phyloP scores from a whole-genome alignment of 2,888 invertebrate genomes.

The Hirtodrosophila alboralis region DNA sequence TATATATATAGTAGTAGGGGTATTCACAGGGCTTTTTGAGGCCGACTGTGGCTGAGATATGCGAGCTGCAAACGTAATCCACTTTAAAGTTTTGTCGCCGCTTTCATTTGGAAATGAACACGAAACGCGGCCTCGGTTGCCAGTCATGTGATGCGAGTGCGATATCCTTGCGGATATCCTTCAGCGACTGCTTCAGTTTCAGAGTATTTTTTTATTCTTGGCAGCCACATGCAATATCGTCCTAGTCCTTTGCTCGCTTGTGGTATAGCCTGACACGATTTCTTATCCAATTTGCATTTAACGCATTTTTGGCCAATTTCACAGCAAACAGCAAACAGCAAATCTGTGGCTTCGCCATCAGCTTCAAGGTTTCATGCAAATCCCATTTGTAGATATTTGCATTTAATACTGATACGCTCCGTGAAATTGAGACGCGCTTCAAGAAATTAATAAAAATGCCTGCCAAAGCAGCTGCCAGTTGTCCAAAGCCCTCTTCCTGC shows the following conservation, averaged over 20 bases:
- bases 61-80: slow-evolving; percentile 75
- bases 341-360: slow-evolving; percentile 28
- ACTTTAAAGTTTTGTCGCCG: slow-evolving; percentile 79
- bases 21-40: too few relatives aligned
- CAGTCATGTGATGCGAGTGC: slow-evolving; percentile 58
- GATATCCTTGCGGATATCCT: slow-evolving; percentile 76
- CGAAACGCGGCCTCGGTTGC: slow-evolving; percentile 61
- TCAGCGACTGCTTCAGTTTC: slow-evolving; percentile 37
- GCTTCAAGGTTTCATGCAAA: slow-evolving; percentile 36
- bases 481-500: slow-evolving; percentile 1
- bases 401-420: slow-evolving; percentile 73
- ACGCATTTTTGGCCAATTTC: slow-evolving; percentile 74
- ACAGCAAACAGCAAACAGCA: slow-evolving; percentile 29
- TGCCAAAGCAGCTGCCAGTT: slow-evolving; percentile 42
- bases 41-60: slow-evolving; percentile 12
- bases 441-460: slow-evolving; percentile 54
- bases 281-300: slow-evolving; percentile 80
- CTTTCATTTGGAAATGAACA: slow-evolving; percentile 69
- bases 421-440: slow-evolving; percentile 68
- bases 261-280: slow-evolving; percentile 56
- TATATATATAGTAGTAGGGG: slow-evolving; percentile 17
- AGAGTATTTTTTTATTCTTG: slow-evolving; percentile 24
- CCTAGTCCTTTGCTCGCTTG: slow-evolving; percentile 16
- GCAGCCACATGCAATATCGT: slow-evolving; percentile 54
- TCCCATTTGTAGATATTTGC: slow-evolving; percentile 79